A percentile compares a stretch with the other conserved stretches of the same genome.
These are phyloP conservation scores for Odontophorus gujanensis DNA, from an alignment of 2,113 vertebrate genomes.

Conservation along the genomic window DNA sequence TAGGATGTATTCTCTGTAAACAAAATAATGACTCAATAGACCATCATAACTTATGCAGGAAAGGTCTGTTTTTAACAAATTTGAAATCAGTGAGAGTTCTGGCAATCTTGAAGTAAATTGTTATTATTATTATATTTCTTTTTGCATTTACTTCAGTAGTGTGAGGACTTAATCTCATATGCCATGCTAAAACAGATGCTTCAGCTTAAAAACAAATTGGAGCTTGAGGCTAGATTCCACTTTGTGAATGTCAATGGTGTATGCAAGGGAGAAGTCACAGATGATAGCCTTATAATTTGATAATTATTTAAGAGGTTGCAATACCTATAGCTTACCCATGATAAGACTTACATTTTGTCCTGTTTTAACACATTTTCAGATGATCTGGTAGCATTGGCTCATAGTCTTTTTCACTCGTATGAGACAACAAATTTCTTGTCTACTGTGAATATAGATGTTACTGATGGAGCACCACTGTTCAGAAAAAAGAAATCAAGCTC, in stretches of 20 bases:
- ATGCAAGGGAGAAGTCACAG: neutral
- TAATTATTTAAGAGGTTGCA: neutral
- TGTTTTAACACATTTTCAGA: neutral
- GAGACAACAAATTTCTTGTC: neutral
- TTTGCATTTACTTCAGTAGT: neutral
- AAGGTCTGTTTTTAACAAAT: neutral
- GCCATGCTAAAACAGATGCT: neutral
- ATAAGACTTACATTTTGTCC: neutral
- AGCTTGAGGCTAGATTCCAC: neutral
- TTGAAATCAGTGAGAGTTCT: neutral
- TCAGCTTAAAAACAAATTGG: neutral
- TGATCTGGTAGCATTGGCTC: neutral
- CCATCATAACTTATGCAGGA: neutral
- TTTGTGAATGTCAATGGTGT: neutral
- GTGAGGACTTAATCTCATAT: neutral
- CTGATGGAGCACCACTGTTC: neutral
- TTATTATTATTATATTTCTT: neutral
- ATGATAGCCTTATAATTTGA: neutral
- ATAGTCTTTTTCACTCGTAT: neutral
- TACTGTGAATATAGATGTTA: neutral
- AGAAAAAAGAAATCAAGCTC: neutral
- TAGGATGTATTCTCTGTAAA: neutral
- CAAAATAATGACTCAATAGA: neutral
- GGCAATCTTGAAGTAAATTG: neutral
- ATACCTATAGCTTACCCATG: rapidly evolving